Conservation (phyloP, 2,888 invertebrate genomes). For the Drosophila koepferae region DNA sequence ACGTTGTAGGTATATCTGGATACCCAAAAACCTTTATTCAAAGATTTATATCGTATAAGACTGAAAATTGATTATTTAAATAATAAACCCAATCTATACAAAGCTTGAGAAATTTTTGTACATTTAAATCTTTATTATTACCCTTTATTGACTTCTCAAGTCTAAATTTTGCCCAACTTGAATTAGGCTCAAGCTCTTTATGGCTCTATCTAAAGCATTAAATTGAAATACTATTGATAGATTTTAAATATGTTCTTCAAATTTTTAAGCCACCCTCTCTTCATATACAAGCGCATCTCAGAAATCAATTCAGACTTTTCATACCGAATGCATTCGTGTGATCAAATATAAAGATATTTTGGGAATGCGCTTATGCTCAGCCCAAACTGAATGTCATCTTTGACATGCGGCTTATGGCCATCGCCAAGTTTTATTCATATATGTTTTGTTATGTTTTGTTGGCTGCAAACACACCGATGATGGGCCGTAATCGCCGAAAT, state of each 20-base stretch:
- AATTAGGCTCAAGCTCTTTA: not conserved
- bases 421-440: slow-evolving; percentile 36
- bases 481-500: slow-evolving; percentile 70
- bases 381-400: slow-evolving; percentile 40
- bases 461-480: slow-evolving; percentile 76
- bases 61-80: too few relatives aligned
- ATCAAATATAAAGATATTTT: slow-evolving; percentile 3
- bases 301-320: slow-evolving; percentile 4
- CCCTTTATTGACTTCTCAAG: not conserved
- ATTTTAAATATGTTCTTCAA: not conserved
- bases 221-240: not conserved
- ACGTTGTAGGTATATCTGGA: too few relatives aligned
- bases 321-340: not conserved
- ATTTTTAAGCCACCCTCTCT: not conserved
- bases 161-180: not conserved
- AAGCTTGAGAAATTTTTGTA: too few relatives aligned
- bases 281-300: not conserved
- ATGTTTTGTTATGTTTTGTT: slow-evolving; percentile 70
- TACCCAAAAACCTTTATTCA: too few relatives aligned
- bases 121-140: not conserved
- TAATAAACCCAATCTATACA: too few relatives aligned
- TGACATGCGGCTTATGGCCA: slow-evolving; percentile 30
- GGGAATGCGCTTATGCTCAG: slow-evolving; percentile 13
- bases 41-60: too few relatives aligned
- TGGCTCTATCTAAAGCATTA: not conserved